Evolutionary conservation across 2,113 vertebrate species (phyloP).

Genomic region (Pterocles burchelli): DNA sequence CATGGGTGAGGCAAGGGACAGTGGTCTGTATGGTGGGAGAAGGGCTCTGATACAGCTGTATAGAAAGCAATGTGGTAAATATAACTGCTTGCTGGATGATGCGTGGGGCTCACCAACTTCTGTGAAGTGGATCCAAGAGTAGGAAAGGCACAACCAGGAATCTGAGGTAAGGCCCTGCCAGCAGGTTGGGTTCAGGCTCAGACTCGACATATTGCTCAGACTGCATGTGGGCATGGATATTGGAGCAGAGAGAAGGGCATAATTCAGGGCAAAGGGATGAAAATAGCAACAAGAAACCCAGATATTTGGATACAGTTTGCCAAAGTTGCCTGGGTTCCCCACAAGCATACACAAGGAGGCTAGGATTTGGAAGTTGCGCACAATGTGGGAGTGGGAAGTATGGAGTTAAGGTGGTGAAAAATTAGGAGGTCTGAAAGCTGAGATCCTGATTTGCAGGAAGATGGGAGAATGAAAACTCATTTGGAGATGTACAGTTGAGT

Average conservation of each 20-base stretch:
- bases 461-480: not conserved
- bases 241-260: not conserved
- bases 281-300: not conserved
- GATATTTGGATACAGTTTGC: not conserved
- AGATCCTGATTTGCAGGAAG: accelerated
- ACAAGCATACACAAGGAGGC: not conserved
- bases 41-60: not conserved
- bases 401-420: not conserved
- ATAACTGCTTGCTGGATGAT: not conserved
- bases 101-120: not conserved
- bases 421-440: not conserved
- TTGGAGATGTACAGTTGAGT: not conserved
- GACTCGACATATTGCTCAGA: not conserved
- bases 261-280: not conserved
- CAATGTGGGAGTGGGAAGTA: not conserved
- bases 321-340: not conserved
- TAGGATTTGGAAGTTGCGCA: not conserved
- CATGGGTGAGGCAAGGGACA: not conserved
- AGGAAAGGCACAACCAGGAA: not conserved
- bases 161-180: not conserved
- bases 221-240: not conserved
- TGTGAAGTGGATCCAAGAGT: not conserved
- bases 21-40: not conserved
- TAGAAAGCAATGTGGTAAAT: not conserved
- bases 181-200: not conserved